Base-by-base conservation (phyloP, 2,888 invertebrate genomes). In the Acleris emargana region DNA sequence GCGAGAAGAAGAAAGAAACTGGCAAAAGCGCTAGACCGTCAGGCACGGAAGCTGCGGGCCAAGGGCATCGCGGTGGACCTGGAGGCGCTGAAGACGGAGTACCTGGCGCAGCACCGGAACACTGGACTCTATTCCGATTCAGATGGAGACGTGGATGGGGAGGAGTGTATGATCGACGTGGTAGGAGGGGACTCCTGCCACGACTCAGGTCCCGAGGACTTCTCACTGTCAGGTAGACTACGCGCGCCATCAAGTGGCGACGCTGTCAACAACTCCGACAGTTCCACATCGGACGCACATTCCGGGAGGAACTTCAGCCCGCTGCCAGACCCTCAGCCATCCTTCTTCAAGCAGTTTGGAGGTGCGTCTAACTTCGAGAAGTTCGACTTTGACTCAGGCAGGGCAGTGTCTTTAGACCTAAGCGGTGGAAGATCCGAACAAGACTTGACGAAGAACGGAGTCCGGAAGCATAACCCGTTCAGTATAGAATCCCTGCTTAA, bases 61-160 rank as follows among this genome's bases (percentile, higher is more conserved):
- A 97, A 97, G 87, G 98, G 98, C 74, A 97, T 98, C 78, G 95
- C 96, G 18, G 97, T 98, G 22, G 97, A 97, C 85, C 88, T 98
- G 69, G 96, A 97, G 77, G 96, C 97, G 3, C 90, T 98, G 58
- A 95, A 96, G 76, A 93, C 96, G 54, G 97, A 98, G 84, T 97
- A 97, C 93, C 94, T 97, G 76, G 95, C 96, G 13, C 97, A 97
- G 84, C 95, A 95, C 75, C 93, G 95, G 71, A 94, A 94, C 73
- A 94, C 86, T 64, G 93, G 93, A 45, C 86, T 94, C 7, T 94
- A 94, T 74, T 94, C 94, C 11, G 94, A 94, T 70, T 94, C 94
- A 0, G 93, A 93, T 49, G 87, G 86, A 25, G 94, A 94, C 69
- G 89, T 88, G 42, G 94, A 94, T 74, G 95, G 95, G 60, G 95